These are phyloP conservation scores for Falcunculus frontatus DNA, from an alignment of 2,113 vertebrate genomes.

Conservation along the genomic window DNA sequence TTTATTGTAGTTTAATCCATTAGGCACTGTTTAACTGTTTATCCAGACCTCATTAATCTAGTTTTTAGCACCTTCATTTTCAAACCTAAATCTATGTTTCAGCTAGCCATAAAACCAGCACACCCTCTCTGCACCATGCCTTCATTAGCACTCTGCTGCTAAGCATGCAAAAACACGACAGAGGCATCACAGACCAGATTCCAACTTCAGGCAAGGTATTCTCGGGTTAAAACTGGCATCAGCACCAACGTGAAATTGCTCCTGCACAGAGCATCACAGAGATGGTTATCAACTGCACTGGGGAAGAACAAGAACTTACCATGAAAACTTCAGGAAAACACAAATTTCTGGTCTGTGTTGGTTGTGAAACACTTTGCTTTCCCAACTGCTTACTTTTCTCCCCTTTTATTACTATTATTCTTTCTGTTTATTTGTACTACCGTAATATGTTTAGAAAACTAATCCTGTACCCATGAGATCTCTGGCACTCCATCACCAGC, in stretches of 20 bases:
- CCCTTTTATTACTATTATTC: not conserved
- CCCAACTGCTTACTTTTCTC: not conserved
- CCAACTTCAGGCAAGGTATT: constrained; percentile 50
- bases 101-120: constrained; percentile 52
- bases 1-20: constrained; percentile 4
- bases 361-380: not conserved
- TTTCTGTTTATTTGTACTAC: not conserved
- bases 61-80: constrained; percentile 28
- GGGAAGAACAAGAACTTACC: not conserved
- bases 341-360: not conserved
- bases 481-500: not conserved
- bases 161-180: constrained; percentile 69
- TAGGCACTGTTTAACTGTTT: constrained; percentile 19
- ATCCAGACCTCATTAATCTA: constrained; percentile 18
- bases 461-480: not conserved
- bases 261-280: constrained; percentile 10
- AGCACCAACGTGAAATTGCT: not conserved
- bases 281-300: constrained; percentile 33
- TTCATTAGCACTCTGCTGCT: constrained; percentile 20
- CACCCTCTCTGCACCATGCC: constrained; percentile 19
- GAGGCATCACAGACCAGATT: not conserved
- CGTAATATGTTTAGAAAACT: not conserved
- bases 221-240: constrained; percentile 57
- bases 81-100: constrained; percentile 26
- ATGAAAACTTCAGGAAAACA: not conserved